phyloP scores from a whole-genome alignment of 2,797 vertebrate species.

The Rhyacichthys aspro region DNA sequence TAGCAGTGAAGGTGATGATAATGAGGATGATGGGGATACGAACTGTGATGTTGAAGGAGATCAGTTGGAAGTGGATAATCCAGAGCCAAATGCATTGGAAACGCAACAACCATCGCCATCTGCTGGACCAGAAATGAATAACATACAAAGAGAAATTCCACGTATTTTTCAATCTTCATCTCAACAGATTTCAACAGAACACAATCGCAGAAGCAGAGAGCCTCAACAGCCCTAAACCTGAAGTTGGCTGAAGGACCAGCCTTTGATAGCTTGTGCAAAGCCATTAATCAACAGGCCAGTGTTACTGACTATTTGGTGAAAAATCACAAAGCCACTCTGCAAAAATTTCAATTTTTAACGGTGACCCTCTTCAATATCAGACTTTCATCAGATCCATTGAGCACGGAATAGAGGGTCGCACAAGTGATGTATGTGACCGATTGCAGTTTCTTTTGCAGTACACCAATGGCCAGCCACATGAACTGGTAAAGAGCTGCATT shows the following conservation, averaged over 20 bases:
- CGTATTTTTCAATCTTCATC: too few species aligned
- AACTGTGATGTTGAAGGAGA: too few species aligned
- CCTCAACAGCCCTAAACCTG: neutral
- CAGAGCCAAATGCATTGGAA: too few species aligned
- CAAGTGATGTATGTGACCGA: neutral
- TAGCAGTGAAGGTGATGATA: neutral
- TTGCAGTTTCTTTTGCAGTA: conserved; percentile 29
- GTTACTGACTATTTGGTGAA: conserved; percentile 17
- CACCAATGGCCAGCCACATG: conserved; percentile 28
- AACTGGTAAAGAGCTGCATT: conserved; percentile 31
- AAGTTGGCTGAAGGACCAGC: neutral
- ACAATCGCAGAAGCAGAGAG: neutral
- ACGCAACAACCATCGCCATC: neutral
- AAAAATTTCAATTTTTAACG: conserved; percentile 1
- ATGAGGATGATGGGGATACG: too few species aligned
- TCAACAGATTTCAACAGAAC: neutral
- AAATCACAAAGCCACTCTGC: conserved; percentile 11
- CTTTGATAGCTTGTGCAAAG: conserved; percentile 10
- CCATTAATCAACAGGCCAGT: conserved; percentile 15
- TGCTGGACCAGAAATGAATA: neutral
- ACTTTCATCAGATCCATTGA: conserved; percentile 9
- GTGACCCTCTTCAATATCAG: conserved; percentile 15
- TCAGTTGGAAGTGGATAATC: neutral
- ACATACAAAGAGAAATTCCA: neutral
- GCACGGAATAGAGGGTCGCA: conserved; percentile 23